These are phyloP conservation scores for Malthinus seriepunctatus DNA, from an alignment of 2,888 invertebrate genomes.

Conservation along the genomic window DNA sequence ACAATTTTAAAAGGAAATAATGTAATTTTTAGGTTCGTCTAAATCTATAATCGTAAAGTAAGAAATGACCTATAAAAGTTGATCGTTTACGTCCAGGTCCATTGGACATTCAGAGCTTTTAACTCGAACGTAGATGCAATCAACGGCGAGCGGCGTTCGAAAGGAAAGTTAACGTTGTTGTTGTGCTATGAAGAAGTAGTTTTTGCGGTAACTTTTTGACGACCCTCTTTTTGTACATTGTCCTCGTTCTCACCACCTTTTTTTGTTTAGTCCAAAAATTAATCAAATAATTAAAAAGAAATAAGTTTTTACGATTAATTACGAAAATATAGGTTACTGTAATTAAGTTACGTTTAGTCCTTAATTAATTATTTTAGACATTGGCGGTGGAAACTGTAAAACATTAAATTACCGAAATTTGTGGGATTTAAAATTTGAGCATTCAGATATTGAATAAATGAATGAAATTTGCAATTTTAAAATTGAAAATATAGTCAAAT, in stretches of 20 bases:
- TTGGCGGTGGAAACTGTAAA: no score
- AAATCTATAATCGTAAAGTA: constrained; percentile 25
- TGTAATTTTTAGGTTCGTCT: constrained; percentile 21
- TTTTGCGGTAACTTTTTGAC: constrained; percentile 3
- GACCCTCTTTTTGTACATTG: neutral
- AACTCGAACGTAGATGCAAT: constrained; percentile 19
- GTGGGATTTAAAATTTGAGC: no score
- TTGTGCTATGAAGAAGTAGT: constrained; percentile 7
- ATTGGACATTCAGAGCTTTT: constrained; percentile 22
- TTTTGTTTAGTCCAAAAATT: neutral
- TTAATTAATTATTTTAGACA: no score
- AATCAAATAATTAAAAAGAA: no score
- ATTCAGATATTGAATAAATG: no score
- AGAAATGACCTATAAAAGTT: constrained; percentile 22
- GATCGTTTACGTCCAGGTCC: constrained; percentile 22
- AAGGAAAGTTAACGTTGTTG: constrained; percentile 20
- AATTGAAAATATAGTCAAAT: no score
- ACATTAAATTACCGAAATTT: no score
- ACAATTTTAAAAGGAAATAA: constrained; percentile 18
- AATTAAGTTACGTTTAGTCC: no score
- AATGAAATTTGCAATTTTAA: no score
- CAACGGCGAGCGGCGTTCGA: constrained; percentile 15
- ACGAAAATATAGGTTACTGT: no score
- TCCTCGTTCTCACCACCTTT: neutral
- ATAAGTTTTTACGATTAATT: no score